Percentiles rank a stretch among this genome's conserved stretches.
These are phyloP conservation scores for Sylvia borin DNA, from an alignment of 2,797 vertebrate genomes.

Conservation along the genomic window DNA sequence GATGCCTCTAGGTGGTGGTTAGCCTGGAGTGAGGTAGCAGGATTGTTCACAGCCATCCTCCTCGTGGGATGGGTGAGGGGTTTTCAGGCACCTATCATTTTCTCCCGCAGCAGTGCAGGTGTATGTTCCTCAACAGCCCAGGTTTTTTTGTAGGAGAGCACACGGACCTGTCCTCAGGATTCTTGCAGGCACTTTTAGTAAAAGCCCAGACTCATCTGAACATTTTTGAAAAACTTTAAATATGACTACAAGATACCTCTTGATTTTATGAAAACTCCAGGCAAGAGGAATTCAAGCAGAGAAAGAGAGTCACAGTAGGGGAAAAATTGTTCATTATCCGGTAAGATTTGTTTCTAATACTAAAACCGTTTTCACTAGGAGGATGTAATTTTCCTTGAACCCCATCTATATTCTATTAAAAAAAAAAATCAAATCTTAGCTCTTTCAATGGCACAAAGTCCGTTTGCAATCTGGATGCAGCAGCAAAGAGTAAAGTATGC, in stretches of 20 bases:
- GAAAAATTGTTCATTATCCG: constrained; percentile 30
- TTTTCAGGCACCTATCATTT: constrained; percentile 23
- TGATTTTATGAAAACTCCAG: constrained; percentile 43
- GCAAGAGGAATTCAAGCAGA: constrained; percentile 14
- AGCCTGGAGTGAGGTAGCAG: background rate
- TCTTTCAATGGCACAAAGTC: constrained; percentile 40
- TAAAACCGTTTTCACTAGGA: constrained; percentile 20
- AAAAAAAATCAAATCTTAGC: background rate
- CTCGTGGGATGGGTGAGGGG: background rate
- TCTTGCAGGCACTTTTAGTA: background rate
- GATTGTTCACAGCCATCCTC: background rate
- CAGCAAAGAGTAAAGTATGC: constrained; percentile 58
- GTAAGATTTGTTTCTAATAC: background rate
- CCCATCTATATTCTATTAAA: constrained; percentile 21
- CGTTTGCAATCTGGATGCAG: constrained; percentile 34
- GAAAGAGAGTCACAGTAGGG: background rate
- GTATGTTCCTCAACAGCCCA: background rate
- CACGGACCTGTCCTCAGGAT: background rate
- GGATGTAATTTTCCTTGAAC: constrained; percentile 16
- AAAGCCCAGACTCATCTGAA: background rate
- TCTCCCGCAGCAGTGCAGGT: background rate
- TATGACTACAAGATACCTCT: background rate
- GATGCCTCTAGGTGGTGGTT: background rate
- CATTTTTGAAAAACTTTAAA: background rate
- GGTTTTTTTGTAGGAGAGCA: background rate